These are phyloP conservation scores for Propithecus perrieri DNA, from an alignment of 2,797 vertebrate species.

Conservation along the genomic window DNA sequence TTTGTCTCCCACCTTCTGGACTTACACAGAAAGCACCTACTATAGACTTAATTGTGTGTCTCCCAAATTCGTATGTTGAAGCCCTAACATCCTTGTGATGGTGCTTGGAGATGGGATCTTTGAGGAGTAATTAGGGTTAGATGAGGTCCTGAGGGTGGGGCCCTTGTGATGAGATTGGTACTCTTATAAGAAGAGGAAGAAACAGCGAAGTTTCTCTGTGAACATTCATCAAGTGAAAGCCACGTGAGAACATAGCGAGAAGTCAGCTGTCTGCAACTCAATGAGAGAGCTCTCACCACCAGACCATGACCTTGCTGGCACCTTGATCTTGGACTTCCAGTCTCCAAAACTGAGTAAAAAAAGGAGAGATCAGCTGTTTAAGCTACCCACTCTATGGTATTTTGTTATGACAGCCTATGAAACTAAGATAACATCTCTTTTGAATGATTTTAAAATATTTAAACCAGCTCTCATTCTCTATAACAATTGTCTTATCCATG, in stretches of 20 bases:
- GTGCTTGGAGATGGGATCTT: neutral
- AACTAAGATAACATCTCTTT: neutral
- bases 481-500: neutral
- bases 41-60: neutral
- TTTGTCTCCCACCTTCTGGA: neutral
- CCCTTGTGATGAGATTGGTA: neutral
- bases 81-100: neutral
- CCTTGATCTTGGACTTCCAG: neutral
- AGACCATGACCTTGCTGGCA: neutral
- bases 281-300: neutral
- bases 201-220: neutral
- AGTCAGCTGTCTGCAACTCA: neutral
- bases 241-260: neutral
- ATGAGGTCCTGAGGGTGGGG: neutral
- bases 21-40: neutral
- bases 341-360: neutral
- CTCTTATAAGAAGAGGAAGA: rapidly evolving
- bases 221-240: neutral
- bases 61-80: neutral
- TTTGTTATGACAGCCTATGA: neutral
- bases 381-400: neutral
- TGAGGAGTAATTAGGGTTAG: neutral
- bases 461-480: neutral
- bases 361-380: neutral
- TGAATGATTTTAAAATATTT: neutral